These are phyloP conservation scores for Palythoa heliodiscus DNA, from an alignment of 92 coral and sea anemone genomes.

Conservation along the genomic window DNA sequence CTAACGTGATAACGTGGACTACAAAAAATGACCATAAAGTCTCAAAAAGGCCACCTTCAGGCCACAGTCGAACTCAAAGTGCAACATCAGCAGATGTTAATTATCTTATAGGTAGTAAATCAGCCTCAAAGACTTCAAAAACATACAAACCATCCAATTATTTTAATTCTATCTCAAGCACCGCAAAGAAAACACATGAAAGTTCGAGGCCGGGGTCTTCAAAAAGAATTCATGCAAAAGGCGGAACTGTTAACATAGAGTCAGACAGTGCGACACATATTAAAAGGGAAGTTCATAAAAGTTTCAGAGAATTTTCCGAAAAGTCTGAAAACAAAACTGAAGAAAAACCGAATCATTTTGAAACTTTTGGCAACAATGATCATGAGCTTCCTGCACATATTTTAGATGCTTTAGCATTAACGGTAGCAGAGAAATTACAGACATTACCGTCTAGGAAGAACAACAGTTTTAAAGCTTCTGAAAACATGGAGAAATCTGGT, in stretches of 20 bases:
- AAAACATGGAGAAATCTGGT: conserved; percentile 44
- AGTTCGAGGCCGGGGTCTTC: conserved; percentile 14
- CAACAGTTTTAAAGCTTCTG: conserved; percentile 33
- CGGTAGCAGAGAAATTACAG: conserved; percentile 78
- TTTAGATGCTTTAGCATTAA: conserved; percentile 86
- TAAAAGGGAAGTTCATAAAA: background rate
- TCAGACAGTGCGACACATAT: conserved; percentile 29
- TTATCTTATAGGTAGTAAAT: conserved; percentile 12
- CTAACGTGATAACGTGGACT: conserved; percentile 83
- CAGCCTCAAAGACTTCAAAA: conserved; percentile 34
- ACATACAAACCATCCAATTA: conserved; percentile 68
- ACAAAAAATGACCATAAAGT: conserved; percentile 63
- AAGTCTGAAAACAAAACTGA: conserved; percentile 5
- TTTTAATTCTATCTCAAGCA: conserved; percentile 4
- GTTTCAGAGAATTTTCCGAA: background rate
- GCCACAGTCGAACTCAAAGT: conserved; percentile 34
- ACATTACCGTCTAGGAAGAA: conserved; percentile 43
- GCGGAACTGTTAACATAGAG: conserved; percentile 21
- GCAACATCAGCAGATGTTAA: conserved; percentile 26
- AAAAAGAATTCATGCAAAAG: conserved; percentile 27
- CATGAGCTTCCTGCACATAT: conserved; percentile 61
- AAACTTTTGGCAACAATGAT: background rate
- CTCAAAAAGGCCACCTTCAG: conserved; percentile 74
- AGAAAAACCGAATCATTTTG: background rate
- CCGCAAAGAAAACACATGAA: background rate